phyloP scores from a whole-genome alignment of 2,113 vertebrate species.

The Chlorodrepanis virens region DNA sequence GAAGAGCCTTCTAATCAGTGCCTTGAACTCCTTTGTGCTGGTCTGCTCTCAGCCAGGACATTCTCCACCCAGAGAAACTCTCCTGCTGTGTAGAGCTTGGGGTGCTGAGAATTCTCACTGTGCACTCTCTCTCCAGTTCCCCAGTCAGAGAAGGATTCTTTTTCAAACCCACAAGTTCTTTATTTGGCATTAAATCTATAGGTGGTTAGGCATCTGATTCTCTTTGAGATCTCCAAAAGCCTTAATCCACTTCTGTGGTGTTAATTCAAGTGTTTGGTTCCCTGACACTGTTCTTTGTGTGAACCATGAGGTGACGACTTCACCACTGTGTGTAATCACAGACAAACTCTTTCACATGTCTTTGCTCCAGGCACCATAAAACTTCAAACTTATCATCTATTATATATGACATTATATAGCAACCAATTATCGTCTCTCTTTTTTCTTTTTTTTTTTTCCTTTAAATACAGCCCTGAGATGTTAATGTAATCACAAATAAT shows the following conservation, averaged over 20 bases:
- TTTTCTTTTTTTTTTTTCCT: no score
- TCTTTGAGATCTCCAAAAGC: neutral
- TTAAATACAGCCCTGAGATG: neutral
- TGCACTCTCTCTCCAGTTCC: fast-evolving
- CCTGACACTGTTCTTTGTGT: neutral
- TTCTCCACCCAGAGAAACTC: neutral
- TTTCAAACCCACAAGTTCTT: neutral
- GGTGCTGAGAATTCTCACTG: neutral
- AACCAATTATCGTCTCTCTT: neutral
- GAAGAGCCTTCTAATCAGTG: neutral
- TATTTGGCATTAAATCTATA: neutral
- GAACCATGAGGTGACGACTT: fast-evolving
- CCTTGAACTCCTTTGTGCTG: neutral
- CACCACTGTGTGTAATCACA: neutral
- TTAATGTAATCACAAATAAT: neutral
- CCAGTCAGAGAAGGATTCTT: neutral
- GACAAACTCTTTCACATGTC: neutral
- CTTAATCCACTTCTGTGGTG: neutral
- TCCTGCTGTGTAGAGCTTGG: neutral
- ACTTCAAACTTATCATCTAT: neutral
- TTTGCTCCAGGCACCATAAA: neutral
- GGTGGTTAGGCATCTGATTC: neutral
- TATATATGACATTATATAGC: neutral
- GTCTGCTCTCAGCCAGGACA: neutral
- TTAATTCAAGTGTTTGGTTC: neutral